Evolutionary conservation across 2,113 vertebrate genomes (phyloP).

Genomic region (Cryptotis parvus): DNA sequence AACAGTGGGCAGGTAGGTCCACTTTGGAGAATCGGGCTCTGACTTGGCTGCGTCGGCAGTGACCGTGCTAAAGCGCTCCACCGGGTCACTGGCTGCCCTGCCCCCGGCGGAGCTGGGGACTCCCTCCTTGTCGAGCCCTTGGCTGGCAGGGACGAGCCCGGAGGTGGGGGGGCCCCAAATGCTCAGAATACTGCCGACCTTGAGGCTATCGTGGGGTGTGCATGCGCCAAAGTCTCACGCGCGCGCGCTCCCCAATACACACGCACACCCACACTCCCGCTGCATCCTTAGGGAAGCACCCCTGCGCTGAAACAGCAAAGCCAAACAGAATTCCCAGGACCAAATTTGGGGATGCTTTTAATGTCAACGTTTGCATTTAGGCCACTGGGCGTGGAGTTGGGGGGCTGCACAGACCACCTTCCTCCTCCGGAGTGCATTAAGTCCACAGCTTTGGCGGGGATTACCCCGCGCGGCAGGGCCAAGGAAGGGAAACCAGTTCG

Average conservation of each 20-base stretch:
- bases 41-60: not conserved
- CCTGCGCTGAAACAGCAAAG: too few relatives aligned
- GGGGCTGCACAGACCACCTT: not conserved
- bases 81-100: constrained; percentile 14
- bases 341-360: constrained; percentile 68
- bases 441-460: not conserved
- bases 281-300: too few relatives aligned
- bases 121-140: constrained; percentile 52
- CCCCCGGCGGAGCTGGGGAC: constrained; percentile 55
- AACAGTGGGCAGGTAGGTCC: not conserved
- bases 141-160: not conserved
- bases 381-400: not conserved
- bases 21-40: not conserved
- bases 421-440: not conserved
- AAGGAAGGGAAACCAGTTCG: not conserved
- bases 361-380: constrained; percentile 23
- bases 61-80: not conserved
- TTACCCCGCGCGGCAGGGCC: not conserved
- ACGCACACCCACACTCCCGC: not conserved
- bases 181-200: constrained; percentile 65
- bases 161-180: not conserved
- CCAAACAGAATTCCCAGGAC: not conserved
- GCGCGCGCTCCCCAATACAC: not conserved
- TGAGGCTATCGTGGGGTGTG: constrained; percentile 61
- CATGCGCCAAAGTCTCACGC: constrained; percentile 49